Base-by-base conservation (phyloP, 2,113 vertebrate species). In the Mastomys coucha region DNA sequence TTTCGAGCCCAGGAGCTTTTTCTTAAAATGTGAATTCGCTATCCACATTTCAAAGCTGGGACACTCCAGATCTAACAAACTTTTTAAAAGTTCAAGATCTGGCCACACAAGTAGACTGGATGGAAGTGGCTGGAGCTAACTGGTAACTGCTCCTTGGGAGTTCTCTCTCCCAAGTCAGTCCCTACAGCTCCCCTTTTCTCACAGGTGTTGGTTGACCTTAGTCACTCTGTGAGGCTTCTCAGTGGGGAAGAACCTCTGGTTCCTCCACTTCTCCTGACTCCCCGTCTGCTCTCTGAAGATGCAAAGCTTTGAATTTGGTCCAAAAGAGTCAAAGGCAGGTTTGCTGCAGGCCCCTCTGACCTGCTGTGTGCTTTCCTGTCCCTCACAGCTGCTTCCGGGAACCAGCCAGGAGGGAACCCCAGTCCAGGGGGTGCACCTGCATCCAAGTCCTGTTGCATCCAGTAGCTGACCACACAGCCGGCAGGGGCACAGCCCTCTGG, bases 401-500 rank as follows among this genome's bases (percentile, higher is more conserved):
- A 90, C 82, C 96, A 97, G 84, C 92, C 89, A 0, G 85, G 76
- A 2, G 97, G 95, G 45, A 93, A 36, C 31, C 33, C 97, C 0
- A 17, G 11, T 33, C 56, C 97, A 17, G 97, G 97, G 28, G 96
- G 63, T 0, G 16, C 94, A 1, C 53, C 97, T 9, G 85, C 94
- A 17, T 98, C 98, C 90, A 98, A 98, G 96, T 98, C 97, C 51
- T 98, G 98, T 94, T 97, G 98, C 17, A 56, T 98, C 95, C 98
- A 98, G 96, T 98, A 97, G 96, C 8, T 2, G 1, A 8, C 2
- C 45, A 45, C 60, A 73, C 89, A 6, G 22, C 22, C 3, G 9
- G 17, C 9, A 13, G 86, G 31, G 56, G 42, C 63, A 14, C 85
- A n/a, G 49, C 73, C 16, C 77, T 86, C 85, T 75, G 53, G 49